A percentile compares a stretch with the other conserved stretches of the same genome.
phyloP scores from a whole-genome alignment of 2,888 invertebrate species.

The Lepidochitona cinerea region DNA sequence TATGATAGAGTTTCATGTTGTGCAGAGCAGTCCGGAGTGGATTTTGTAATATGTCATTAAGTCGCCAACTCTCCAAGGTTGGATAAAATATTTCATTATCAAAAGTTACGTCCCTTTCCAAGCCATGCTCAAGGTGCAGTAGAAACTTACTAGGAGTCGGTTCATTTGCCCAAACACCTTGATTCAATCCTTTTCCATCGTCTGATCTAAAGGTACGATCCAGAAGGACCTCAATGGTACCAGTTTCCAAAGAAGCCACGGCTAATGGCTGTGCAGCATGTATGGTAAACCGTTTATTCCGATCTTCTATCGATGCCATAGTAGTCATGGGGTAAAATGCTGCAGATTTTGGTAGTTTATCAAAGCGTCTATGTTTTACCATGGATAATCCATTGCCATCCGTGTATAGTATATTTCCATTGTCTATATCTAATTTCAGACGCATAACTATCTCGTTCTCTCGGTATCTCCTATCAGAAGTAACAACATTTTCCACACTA shows the following conservation, averaged over 20 bases:
- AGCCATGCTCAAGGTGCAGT: slow-evolving; percentile 42
- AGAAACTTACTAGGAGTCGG: slow-evolving; percentile 51
- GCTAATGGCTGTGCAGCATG: slow-evolving; percentile 78
- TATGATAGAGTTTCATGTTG: neutral
- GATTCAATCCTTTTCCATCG: slow-evolving; percentile 63
- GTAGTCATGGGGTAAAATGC: slow-evolving; percentile 96
- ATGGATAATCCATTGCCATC: slow-evolving; percentile 94
- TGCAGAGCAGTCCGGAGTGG: neutral
- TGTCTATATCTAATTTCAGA: slow-evolving; percentile 83
- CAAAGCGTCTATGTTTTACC: slow-evolving; percentile 84
- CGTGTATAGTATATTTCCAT: slow-evolving; percentile 82
- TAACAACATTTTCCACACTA: slow-evolving; percentile 78
- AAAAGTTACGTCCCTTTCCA: neutral
- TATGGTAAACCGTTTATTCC: slow-evolving; percentile 54
- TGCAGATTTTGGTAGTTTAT: slow-evolving; percentile 92
- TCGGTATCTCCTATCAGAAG: slow-evolving; percentile 74
- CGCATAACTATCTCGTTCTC: slow-evolving; percentile 91
- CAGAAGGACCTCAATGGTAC: slow-evolving; percentile 62
- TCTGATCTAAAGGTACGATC: slow-evolving; percentile 58
- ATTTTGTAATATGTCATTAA: neutral
- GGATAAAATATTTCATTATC: neutral
- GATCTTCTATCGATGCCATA: slow-evolving; percentile 86
- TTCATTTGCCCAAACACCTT: slow-evolving; percentile 56
- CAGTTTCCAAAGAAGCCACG: slow-evolving; percentile 71
- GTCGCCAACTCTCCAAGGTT: neutral